Conservation (phyloP, 2,888 invertebrate species). For the Neoscelio sp. region DNA sequence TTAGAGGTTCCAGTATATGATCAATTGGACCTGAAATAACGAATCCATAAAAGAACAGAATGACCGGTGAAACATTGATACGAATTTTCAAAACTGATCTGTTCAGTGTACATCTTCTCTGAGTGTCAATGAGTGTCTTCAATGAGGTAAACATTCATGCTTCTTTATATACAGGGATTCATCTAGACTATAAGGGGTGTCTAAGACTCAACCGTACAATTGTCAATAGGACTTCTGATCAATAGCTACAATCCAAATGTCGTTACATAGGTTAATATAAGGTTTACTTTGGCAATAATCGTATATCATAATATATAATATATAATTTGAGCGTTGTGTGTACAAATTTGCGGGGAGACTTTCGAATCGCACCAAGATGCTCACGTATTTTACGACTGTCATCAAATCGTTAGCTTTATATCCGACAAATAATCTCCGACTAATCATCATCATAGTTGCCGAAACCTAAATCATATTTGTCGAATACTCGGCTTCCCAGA, state of each 20-base stretch:
- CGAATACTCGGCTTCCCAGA: slow-evolving; percentile 11
- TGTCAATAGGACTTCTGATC: slow-evolving; percentile 62
- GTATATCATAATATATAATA: slow-evolving; percentile 27
- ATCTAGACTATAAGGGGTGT: slow-evolving; percentile 74
- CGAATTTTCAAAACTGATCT: slow-evolving; percentile 47
- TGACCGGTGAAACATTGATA: slow-evolving; percentile 36
- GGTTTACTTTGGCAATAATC: slow-evolving; percentile 70
- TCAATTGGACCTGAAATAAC: slow-evolving; percentile 19
- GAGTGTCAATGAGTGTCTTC: slow-evolving; percentile 67
- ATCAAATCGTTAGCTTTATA: slow-evolving; percentile 9
- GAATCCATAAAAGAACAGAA: slow-evolving; percentile 49
- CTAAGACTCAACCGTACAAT: slow-evolving; percentile 73
- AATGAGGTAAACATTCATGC: slow-evolving; percentile 69
- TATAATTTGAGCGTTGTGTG: slow-evolving; percentile 37
- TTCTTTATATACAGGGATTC: slow-evolving; percentile 70
- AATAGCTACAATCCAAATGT: slow-evolving; percentile 71
- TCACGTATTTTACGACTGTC: slow-evolving; percentile 72
- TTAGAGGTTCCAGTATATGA: too few species aligned
- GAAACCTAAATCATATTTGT: slow-evolving; percentile 39
- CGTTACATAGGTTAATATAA: slow-evolving; percentile 69
- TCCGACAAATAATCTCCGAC: slow-evolving; percentile 27
- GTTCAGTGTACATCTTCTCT: slow-evolving; percentile 59
- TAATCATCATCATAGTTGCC: not conserved
- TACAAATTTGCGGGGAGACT: slow-evolving; percentile 25
- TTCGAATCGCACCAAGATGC: slow-evolving; percentile 80